Evolutionary conservation across 2,888 invertebrate genomes (phyloP).

Genomic region (Spilarctia lutea): DNA sequence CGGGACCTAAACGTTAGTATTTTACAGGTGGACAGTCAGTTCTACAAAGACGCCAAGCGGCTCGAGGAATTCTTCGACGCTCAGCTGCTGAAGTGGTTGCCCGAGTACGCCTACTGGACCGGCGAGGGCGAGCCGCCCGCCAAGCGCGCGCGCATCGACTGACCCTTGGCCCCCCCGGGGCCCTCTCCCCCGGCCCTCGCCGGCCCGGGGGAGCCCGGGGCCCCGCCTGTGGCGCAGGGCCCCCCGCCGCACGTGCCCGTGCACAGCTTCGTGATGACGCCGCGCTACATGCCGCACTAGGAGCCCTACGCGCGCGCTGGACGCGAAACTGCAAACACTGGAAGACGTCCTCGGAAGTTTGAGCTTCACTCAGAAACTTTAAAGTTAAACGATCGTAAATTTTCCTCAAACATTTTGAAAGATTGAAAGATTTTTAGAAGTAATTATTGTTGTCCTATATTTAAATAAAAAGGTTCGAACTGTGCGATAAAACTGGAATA

Average conservation of each 20-base stretch:
- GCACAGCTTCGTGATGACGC: conserved; percentile 19
- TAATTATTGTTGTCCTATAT: not conserved
- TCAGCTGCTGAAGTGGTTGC: conserved; percentile 93
- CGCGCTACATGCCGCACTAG: conserved; percentile 23
- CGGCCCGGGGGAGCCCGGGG: conserved; percentile 18
- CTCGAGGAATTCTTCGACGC: conserved; percentile 95
- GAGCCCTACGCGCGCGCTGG: not conserved
- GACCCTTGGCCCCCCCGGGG: conserved; percentile 46
- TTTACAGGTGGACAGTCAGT: conserved; percentile 90
- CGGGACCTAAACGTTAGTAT: conserved; percentile 22
- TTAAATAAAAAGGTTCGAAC: not conserved
- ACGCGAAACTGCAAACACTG: not conserved
- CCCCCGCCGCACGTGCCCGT: conserved; percentile 18
- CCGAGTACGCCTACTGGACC: conserved; percentile 89
- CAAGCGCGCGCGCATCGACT: conserved; percentile 70
- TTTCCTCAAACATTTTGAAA: not conserved
- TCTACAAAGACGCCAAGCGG: conserved; percentile 92
- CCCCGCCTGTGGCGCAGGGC: conserved; percentile 18
- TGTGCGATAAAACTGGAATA: too few species aligned
- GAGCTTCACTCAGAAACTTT: not conserved
- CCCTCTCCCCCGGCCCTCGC: conserved; percentile 21
- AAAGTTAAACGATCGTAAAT: not conserved
- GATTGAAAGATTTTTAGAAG: not conserved
- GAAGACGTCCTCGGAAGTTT: not conserved
- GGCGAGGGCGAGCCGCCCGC: conserved; percentile 73